Conservation (phyloP, 35 echinoderm and acorn worm species). For the Strongylocentrotus purpuratus region DNA sequence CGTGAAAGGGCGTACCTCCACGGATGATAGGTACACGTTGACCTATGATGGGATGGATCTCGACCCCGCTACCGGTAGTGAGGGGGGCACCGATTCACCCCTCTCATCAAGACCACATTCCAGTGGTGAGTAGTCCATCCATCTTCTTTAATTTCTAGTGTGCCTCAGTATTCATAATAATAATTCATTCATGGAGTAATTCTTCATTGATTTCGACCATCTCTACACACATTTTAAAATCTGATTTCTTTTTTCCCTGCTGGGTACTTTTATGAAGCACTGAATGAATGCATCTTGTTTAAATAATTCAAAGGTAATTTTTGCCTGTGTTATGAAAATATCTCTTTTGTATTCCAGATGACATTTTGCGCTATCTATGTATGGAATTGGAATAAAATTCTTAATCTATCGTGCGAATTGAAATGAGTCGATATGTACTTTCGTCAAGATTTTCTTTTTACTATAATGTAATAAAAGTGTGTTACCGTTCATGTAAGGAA, state of each 20-base stretch:
- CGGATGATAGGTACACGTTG: conserved; percentile 75
- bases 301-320: not conserved
- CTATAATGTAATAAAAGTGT: not conserved
- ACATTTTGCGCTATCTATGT: not conserved
- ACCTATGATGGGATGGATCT: conserved; percentile 63
- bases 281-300: not conserved
- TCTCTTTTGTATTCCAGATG: not conserved
- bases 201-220: not conserved
- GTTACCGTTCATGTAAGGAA: not conserved
- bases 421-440: not conserved
- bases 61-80: conserved; percentile 40
- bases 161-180: not conserved
- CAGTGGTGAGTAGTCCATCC: not conserved
- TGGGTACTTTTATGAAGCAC: not conserved
- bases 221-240: not conserved
- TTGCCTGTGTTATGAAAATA: not conserved
- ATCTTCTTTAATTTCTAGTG: not conserved
- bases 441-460: not conserved
- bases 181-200: not conserved
- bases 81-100: conserved; percentile 26
- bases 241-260: not conserved
- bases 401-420: not conserved
- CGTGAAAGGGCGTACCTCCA: conserved; percentile 74
- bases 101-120: not conserved
- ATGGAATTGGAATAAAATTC: too few species aligned